Conservation (phyloP, 2,113 vertebrate genomes). For the Pungitius pungitius region DNA sequence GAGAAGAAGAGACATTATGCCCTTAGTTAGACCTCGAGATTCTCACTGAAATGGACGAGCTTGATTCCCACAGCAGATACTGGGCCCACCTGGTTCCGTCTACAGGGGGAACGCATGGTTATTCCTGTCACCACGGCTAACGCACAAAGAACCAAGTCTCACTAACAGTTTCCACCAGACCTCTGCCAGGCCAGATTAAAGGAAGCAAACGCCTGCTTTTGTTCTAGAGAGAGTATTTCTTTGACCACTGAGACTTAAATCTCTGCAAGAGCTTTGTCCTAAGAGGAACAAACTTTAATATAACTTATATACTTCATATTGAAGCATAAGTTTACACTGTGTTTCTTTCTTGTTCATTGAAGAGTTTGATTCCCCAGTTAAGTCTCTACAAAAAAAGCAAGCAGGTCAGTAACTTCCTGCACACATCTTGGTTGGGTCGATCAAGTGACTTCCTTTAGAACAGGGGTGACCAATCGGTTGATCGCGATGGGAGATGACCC, state of each 20-base stretch:
- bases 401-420: background rate
- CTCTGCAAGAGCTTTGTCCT: background rate
- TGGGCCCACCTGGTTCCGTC: background rate
- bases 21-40: background rate
- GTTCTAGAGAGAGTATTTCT: background rate
- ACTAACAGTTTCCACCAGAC: conserved; percentile 3
- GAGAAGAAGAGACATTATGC: background rate
- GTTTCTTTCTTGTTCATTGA: background rate
- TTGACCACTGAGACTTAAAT: background rate
- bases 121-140: conserved; percentile 24
- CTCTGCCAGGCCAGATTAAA: background rate
- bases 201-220: background rate
- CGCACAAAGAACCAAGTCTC: conserved; percentile 14
- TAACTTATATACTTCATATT: no score
- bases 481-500: no score
- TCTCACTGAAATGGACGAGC: background rate
- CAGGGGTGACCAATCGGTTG: no score
- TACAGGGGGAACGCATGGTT: background rate
- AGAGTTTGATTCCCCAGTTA: background rate
- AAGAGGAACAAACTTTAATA: background rate
- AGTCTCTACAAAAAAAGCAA: background rate
- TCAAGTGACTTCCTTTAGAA: background rate
- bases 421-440: background rate
- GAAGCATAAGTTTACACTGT: background rate
- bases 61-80: conserved; percentile 3